phyloP scores from a whole-genome alignment of 2,113 vertebrate species.

The Carassius auratus region DNA sequence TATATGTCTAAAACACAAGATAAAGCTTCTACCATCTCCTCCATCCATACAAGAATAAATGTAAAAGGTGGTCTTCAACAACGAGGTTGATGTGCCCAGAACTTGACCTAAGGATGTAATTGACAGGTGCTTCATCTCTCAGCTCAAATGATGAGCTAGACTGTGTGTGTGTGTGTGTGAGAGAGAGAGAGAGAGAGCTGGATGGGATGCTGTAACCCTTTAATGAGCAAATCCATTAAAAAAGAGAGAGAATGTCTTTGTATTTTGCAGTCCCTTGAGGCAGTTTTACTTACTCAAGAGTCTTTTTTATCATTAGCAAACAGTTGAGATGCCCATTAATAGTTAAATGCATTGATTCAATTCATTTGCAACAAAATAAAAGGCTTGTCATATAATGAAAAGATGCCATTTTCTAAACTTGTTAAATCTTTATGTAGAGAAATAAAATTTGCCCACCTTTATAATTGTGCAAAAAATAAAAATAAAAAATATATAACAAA shows the following conservation, averaged over 20 bases:
- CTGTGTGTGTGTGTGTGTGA: not conserved
- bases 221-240: slow-evolving; percentile 2
- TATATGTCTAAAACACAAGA: not conserved
- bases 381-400: not conserved
- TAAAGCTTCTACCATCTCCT: not conserved
- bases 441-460: not conserved
- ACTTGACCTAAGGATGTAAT: slow-evolving; percentile 44
- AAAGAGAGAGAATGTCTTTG: not conserved
- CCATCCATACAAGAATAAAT: not conserved
- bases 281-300: not conserved
- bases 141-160: slow-evolving; percentile 10
- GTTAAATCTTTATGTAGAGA: slow-evolving; percentile 2
- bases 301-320: slow-evolving; percentile 16
- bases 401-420: not conserved
- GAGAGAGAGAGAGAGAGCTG: not conserved
- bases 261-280: not conserved
- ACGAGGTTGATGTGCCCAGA: slow-evolving; percentile 23
- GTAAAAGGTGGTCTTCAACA: not conserved
- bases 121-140: slow-evolving; percentile 38
- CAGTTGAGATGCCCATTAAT: not conserved
- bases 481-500: not conserved
- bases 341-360: not conserved
- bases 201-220: not conserved
- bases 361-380: not conserved
- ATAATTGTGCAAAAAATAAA: not conserved